phyloP scores from a whole-genome alignment of 2,888 invertebrate genomes.

The Drosophila setosimentum region DNA sequence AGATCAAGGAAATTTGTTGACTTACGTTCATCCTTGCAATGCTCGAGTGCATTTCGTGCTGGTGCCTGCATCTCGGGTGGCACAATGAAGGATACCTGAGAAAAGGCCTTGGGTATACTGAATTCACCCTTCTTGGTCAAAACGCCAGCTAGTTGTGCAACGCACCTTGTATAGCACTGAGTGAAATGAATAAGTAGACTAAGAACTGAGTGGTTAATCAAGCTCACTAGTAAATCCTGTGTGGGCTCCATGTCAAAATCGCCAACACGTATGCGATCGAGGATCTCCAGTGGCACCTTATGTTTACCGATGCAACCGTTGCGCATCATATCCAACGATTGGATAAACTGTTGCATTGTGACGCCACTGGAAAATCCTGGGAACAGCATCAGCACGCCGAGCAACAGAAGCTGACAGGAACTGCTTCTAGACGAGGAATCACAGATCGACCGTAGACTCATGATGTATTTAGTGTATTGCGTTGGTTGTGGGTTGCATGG shows the following conservation, averaged over 20 bases:
- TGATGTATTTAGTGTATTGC: slow-evolving; percentile 35
- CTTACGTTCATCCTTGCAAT: slow-evolving; percentile 83
- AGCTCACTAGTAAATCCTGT: slow-evolving; percentile 77
- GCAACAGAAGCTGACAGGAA: slow-evolving; percentile 35
- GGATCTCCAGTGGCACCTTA: slow-evolving; percentile 72
- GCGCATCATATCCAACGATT: slow-evolving; percentile 83
- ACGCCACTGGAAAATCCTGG: slow-evolving; percentile 30
- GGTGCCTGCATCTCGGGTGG: slow-evolving; percentile 77
- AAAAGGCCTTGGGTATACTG: slow-evolving; percentile 76
- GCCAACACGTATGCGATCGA: slow-evolving; percentile 79
- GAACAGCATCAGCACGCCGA: slow-evolving; percentile 40
- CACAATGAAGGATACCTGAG: slow-evolving; percentile 82
- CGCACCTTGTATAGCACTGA: slow-evolving; percentile 82
- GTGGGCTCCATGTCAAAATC: slow-evolving; percentile 71
- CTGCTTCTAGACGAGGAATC: background rate
- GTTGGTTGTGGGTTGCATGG: background rate
- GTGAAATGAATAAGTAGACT: background rate
- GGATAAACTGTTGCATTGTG: slow-evolving; percentile 82
- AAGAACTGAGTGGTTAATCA: background rate
- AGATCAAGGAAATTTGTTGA: slow-evolving; percentile 1
- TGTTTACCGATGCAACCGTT: slow-evolving; percentile 82
- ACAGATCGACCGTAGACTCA: slow-evolving; percentile 10
- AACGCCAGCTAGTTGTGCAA: slow-evolving; percentile 82
- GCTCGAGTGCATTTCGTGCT: slow-evolving; percentile 65
- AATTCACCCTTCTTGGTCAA: slow-evolving; percentile 83